Percentiles rank a stretch among this genome's conserved stretches.
These are phyloP conservation scores for Protosalanx chinensis DNA, from an alignment of 2,797 vertebrate genomes.

Conservation along the genomic window DNA sequence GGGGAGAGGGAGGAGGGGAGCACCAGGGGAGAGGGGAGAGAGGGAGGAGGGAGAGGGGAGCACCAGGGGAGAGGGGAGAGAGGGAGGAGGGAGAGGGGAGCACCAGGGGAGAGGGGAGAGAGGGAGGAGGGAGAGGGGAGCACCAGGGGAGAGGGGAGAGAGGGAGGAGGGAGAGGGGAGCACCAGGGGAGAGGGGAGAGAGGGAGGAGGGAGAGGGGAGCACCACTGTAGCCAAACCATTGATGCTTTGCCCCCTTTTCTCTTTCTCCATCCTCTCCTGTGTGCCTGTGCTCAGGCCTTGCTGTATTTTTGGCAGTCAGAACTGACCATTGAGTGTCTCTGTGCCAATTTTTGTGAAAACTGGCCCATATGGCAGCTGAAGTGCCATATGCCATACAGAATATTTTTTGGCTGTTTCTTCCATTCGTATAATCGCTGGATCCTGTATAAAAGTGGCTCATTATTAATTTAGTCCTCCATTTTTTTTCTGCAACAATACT, in stretches of 20 bases:
- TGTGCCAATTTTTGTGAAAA: conserved; percentile 99
- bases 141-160: neutral
- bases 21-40: neutral
- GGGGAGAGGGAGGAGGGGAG: neutral
- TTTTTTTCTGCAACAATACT: conserved; percentile 14
- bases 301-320: conserved; percentile 98
- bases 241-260: conserved; percentile 70
- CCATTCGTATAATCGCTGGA: conserved; percentile 87
- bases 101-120: neutral
- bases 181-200: neutral
- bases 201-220: neutral
- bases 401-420: conserved; percentile 92
- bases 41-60: neutral
- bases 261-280: conserved; percentile 56
- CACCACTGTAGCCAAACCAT: conserved; percentile 60
- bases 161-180: neutral
- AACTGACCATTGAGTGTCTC: conserved; percentile 92
- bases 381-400: conserved; percentile 99
- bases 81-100: neutral
- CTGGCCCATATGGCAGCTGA: conserved; percentile 99
- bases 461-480: conserved; percentile 87
- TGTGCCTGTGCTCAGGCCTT: conserved; percentile 77
- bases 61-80: too few species aligned
- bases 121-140: neutral
- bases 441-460: conserved; percentile 78